These are phyloP conservation scores for Halcyon chelicuti DNA, from an alignment of 2,797 vertebrate species.

Conservation along the genomic window DNA sequence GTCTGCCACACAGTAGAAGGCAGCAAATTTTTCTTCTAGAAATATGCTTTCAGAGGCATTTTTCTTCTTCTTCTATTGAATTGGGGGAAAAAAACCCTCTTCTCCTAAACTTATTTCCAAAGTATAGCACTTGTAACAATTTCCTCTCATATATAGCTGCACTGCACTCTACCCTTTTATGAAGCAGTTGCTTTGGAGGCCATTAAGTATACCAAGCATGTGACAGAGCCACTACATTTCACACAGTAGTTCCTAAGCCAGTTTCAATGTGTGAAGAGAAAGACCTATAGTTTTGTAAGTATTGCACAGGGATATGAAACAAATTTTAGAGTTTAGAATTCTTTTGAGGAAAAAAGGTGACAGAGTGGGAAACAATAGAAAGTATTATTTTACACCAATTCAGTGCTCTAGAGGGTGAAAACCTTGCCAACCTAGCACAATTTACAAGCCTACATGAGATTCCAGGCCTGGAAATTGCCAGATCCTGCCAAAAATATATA, in stretches of 20 bases:
- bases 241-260: conserved; percentile 6
- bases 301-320: not conserved
- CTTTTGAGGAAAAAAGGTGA: conserved; percentile 49
- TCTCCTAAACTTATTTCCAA: not conserved
- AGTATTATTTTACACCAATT: conserved; percentile 75
- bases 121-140: not conserved
- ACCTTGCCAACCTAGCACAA: conserved; percentile 76
- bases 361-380: conserved; percentile 66
- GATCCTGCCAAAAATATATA: conserved; percentile 78
- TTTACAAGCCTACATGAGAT: conserved; percentile 80
- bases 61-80: conserved; percentile 23
- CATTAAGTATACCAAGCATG: not conserved
- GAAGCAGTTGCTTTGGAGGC: conserved; percentile 30
- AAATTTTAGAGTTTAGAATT: conserved; percentile 52
- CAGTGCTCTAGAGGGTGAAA: conserved; percentile 65
- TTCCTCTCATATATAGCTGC: not conserved
- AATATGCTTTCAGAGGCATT: conserved; percentile 19
- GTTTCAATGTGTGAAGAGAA: not conserved
- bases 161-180: not conserved
- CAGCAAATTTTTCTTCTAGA: not conserved
- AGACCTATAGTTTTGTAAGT: not conserved
- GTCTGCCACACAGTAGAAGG: not conserved
- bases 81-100: not conserved
- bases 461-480: conserved; percentile 76
- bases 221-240: not conserved